Evolutionary conservation across 92 coral and sea anemone species (phyloP), one percentile per base, ranked within the genome.

Genomic region (Plumapathes pennacea): DNA sequence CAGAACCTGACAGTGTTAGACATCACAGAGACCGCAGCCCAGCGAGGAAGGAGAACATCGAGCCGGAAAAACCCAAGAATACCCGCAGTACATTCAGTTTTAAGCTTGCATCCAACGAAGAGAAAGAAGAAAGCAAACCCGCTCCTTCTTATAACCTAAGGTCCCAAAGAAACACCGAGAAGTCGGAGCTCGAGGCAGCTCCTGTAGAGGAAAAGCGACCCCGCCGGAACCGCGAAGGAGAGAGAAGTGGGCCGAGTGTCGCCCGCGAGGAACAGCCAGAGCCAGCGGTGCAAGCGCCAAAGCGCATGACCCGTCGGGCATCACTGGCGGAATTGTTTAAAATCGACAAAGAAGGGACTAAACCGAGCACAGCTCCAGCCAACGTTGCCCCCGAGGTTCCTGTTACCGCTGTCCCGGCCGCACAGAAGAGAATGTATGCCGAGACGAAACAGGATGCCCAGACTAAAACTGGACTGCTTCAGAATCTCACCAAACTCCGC

Each of bases 301-400:
- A 65, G 73, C 56, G 96, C 36, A 78, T 87, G 83, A 71, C 86
- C 25, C 90, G 96, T 22, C 66, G 96, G 24, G 70, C 89, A 7
- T 87, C 96, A 8, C 64, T 87, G n/a, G 96, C 89, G 10, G 96
- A 87, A 57, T 67, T 87, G 60, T 87, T 87, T 54, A 87, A 87
- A 66, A 76, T 87, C 38, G 96, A 87, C 40, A 69, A 67, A 39
- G 77, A 70, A 43, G 62, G 54, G 6, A 47, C 54, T 29, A 41
- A 63, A 33, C 75, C 67, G 24, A 54, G 45, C 17, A 62, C 83
- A 17, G 54, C 77, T n/a, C 86, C 86, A n/a, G 86, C 64, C 18
- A 61, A 60, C n/a, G n/a, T n/a, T n/a, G 29, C 62, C 13, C 26
- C 62, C 2, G 52, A 66, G 24, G 23, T 52, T 5, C 24, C 29